A percentile compares a stretch with the other conserved stretches of the same genome.
These are phyloP conservation scores for Drosophila parvula DNA, from an alignment of 1,140 invertebrate species.

Conservation along the genomic window DNA sequence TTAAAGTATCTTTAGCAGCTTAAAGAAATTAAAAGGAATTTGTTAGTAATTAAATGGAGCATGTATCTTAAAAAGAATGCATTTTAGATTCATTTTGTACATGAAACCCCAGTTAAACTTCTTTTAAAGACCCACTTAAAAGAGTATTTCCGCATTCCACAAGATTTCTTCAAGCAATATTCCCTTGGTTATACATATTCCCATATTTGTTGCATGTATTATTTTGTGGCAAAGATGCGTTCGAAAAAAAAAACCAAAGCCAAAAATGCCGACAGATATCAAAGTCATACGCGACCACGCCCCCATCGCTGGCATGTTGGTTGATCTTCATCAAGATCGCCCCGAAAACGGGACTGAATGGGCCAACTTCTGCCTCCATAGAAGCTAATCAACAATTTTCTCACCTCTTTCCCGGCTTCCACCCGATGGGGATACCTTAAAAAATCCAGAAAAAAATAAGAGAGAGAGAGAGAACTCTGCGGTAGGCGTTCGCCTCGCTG, in stretches of 20 bases:
- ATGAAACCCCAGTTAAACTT: background rate
- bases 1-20: background rate
- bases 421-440: conserved; percentile 4
- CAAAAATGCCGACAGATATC: conserved; percentile 80
- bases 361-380: conserved; percentile 64
- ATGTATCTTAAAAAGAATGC: background rate
- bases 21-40: background rate
- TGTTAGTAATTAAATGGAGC: background rate
- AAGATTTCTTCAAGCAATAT: background rate
- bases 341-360: conserved; percentile 36
- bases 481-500: conserved; percentile 79
- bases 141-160: background rate
- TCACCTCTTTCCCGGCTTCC: conserved; percentile 80
- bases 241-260: conserved; percentile 52
- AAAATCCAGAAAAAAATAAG: conserved; percentile 4
- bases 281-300: conserved; percentile 78
- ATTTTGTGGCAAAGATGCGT: conserved; percentile 57
- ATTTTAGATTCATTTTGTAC: background rate
- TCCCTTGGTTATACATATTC: conserved; percentile 55
- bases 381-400: conserved; percentile 84
- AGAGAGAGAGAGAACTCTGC: conserved; percentile 44
- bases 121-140: background rate
- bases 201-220: conserved; percentile 34
- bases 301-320: conserved; percentile 75
- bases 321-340: conserved; percentile 83